Conservation (phyloP, 2,888 invertebrate genomes). For the Lepidochrysops patricia region DNA sequence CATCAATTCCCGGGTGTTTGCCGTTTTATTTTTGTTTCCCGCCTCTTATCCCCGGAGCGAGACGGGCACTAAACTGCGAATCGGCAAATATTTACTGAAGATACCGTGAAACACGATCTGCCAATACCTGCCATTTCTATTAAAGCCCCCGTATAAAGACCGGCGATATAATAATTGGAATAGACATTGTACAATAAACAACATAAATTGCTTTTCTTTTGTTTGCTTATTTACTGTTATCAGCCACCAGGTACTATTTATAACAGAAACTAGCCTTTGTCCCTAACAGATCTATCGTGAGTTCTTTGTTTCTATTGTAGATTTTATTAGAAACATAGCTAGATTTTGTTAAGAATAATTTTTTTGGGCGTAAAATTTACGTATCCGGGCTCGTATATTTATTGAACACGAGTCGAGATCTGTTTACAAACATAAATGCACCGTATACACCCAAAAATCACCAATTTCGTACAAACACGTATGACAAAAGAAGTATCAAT, state of each 20-base stretch:
- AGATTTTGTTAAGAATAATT: no score
- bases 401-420: no score
- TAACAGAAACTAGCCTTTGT: no score
- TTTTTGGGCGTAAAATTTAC: no score
- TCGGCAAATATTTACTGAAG: conserved; percentile 45
- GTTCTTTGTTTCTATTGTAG: no score
- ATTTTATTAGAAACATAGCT: no score
- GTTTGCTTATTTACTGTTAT: not conserved
- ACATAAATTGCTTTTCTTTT: not conserved
- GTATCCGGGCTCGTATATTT: no score
- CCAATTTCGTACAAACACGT: not conserved
- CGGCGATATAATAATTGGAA: conserved; percentile 27
- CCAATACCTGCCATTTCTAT: conserved; percentile 41
- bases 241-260: no score
- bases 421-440: no score
- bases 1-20: not conserved
- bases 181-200: not conserved
- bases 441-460: not conserved
- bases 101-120: conserved; percentile 25
- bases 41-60: conserved; percentile 2
- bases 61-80: conserved; percentile 29
- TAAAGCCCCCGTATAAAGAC: conserved; percentile 54
- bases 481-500: not conserved
- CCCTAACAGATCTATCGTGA: no score
- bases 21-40: conserved; percentile 5